Conservation (phyloP, 2,888 invertebrate genomes). For the Lysandra coridon region DNA sequence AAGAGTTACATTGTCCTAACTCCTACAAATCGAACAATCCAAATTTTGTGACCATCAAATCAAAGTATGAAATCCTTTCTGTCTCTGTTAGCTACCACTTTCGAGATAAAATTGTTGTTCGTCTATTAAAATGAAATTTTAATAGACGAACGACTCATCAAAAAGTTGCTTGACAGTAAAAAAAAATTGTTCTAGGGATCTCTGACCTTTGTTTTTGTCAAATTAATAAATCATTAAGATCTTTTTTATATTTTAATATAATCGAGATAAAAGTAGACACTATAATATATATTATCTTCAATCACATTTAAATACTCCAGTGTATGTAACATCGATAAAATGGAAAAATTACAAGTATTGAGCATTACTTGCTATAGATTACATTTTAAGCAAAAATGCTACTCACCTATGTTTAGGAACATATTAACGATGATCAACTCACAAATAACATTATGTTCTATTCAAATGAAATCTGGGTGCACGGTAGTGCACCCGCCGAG, state of each 20-base stretch:
- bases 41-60: too few relatives aligned
- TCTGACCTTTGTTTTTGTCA: neutral
- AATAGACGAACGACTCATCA: too few relatives aligned
- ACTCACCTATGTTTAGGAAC: neutral
- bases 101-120: too few relatives aligned
- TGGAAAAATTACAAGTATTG: neutral
- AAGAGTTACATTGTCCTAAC: too few relatives aligned
- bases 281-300: neutral
- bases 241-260: neutral
- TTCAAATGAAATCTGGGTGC: neutral
- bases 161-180: too few relatives aligned
- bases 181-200: too few relatives aligned
- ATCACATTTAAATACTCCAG: neutral
- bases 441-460: neutral
- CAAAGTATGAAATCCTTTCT: too few relatives aligned
- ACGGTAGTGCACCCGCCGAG: too few relatives aligned
- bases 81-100: too few relatives aligned
- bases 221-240: neutral
- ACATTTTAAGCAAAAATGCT: slow-evolving; percentile 3
- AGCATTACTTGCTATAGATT: slow-evolving; percentile 7
- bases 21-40: too few relatives aligned
- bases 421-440: neutral
- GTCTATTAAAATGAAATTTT: too few relatives aligned
- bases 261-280: neutral
- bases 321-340: neutral